These are phyloP conservation scores for Chrysotoxum bicinctum DNA, from an alignment of 2,888 invertebrate genomes.

Conservation along the genomic window DNA sequence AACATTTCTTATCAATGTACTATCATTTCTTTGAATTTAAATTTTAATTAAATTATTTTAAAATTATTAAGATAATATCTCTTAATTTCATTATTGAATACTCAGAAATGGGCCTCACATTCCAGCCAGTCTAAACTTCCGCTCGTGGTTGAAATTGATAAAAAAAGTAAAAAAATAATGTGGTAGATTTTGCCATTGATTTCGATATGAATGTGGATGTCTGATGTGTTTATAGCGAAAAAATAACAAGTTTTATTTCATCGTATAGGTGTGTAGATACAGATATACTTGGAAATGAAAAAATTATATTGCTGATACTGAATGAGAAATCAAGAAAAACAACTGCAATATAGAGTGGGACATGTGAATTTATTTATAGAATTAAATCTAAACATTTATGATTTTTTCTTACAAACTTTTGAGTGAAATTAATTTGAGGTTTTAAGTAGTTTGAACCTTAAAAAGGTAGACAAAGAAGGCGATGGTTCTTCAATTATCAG, in stretches of 20 bases:
- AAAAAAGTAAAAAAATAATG: neutral
- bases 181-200: constrained; percentile 24
- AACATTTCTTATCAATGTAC: too few relatives aligned
- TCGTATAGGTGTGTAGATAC: neutral
- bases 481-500: too few relatives aligned
- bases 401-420: too few relatives aligned
- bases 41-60: too few relatives aligned
- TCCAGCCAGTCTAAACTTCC: neutral
- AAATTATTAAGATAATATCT: too few relatives aligned
- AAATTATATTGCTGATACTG: neutral
- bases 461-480: too few relatives aligned
- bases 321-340: constrained; percentile 26
- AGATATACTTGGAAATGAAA: constrained; percentile 10
- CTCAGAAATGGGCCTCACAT: neutral
- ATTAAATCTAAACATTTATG: too few relatives aligned
- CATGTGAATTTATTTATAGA: too few relatives aligned
- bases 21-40: too few relatives aligned
- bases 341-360: constrained; percentile 6
- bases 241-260: neutral
- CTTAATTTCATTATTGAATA: too few relatives aligned
- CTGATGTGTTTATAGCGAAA: constrained; percentile 9
- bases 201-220: constrained; percentile 1
- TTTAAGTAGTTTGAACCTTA: too few relatives aligned
- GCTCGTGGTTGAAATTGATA: constrained; percentile 2
- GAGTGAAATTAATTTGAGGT: too few relatives aligned